Percentiles rank a stretch among this genome's conserved stretches.
Evolutionary conservation across 1,140 invertebrate species (phyloP).

Genomic region (Macrocentrus cingulum): DNA sequence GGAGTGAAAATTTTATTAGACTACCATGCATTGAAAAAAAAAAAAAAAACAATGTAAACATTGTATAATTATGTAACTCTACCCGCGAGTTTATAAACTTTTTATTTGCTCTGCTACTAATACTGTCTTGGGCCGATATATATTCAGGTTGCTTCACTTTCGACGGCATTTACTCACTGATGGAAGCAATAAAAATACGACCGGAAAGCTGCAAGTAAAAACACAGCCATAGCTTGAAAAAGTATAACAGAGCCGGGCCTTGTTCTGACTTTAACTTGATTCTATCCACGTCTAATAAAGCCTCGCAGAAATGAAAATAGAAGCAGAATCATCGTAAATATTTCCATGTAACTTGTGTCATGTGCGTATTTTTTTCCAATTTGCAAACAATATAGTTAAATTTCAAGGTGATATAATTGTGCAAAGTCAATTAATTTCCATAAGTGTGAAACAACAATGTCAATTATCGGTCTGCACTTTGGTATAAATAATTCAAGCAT

Average conservation of each 20-base stretch:
- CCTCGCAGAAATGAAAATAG: neutral
- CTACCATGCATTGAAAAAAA: no score
- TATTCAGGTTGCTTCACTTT: neutral
- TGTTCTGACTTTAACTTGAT: slow-evolving; percentile 11
- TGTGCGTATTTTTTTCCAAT: no score
- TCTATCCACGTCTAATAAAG: neutral
- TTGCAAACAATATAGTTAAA: no score
- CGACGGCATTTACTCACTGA: slow-evolving; percentile 6
- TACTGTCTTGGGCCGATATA: neutral
- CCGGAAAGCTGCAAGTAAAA: slow-evolving; percentile 25
- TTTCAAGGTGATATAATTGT: no score
- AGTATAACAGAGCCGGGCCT: slow-evolving; percentile 18
- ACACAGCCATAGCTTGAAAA: slow-evolving; percentile 8
- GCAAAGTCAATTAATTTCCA: neutral
- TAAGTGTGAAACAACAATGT: neutral
- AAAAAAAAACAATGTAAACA: no score
- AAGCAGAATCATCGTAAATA: no score
- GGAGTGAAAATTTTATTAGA: no score
- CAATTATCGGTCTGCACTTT: neutral
- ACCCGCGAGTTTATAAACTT: slow-evolving; percentile 9
- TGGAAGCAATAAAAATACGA: slow-evolving; percentile 29
- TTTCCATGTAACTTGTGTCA: no score
- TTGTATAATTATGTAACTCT: slow-evolving; percentile 11
- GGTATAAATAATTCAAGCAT: slow-evolving; percentile 6
- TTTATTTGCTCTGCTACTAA: slow-evolving; percentile 1